phyloP scores from a whole-genome alignment of 2,113 vertebrate genomes.

The Rhinichthys klamathensis region DNA sequence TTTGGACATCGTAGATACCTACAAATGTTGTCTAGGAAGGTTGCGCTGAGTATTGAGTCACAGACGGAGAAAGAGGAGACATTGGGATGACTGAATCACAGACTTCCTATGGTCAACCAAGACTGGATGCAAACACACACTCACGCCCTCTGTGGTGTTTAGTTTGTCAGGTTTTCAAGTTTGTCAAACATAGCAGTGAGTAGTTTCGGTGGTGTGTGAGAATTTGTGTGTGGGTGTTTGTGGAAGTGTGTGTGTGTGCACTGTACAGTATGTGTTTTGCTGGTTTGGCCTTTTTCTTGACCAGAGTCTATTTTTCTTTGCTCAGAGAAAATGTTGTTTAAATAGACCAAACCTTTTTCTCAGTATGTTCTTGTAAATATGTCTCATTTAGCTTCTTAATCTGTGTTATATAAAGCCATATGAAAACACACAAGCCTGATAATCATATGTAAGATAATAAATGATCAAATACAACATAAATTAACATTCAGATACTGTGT shows the following conservation, averaged over 20 bases:
- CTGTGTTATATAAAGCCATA: neutral
- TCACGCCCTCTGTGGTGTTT: conserved; percentile 44
- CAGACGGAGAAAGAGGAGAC: conserved; percentile 44
- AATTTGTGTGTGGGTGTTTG: conserved; percentile 48
- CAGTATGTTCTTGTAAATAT: conserved; percentile 28
- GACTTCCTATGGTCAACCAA: conserved; percentile 30
- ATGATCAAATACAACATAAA: neutral
- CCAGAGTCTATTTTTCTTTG: conserved; percentile 38
- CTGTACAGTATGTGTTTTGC: conserved; percentile 6
- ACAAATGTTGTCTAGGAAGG: neutral
- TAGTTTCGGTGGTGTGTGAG: conserved; percentile 42
- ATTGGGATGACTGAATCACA: conserved; percentile 38
- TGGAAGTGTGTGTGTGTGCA: conserved; percentile 33
- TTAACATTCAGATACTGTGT: neutral
- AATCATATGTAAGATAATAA: neutral
- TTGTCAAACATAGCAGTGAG: conserved; percentile 25
- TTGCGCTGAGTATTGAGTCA: neutral
- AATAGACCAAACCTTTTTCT: conserved; percentile 30
- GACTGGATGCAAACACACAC: conserved; percentile 40
- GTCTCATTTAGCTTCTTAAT: neutral
- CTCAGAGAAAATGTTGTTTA: conserved; percentile 20
- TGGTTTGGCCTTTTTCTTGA: conserved; percentile 40
- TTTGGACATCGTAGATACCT: neutral
- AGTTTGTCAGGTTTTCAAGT: conserved; percentile 39
- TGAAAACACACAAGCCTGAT: neutral